Evolutionary conservation across 2,797 vertebrate species (phyloP).

Genomic region (Pseudocheirus occidentalis): DNA sequence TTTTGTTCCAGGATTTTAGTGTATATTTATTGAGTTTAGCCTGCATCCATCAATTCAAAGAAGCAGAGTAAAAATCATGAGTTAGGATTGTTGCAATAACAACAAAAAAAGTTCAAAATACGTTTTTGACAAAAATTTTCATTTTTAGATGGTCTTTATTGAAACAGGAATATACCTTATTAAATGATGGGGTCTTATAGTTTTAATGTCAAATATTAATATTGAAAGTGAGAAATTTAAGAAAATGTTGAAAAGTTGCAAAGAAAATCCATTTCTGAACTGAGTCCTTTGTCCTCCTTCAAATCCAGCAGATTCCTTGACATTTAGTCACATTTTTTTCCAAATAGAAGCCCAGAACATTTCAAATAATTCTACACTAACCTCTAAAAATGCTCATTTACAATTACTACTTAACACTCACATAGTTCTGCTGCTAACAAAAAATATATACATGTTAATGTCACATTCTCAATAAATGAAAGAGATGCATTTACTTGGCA

Average conservation of each 20-base stretch:
- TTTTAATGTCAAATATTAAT: constrained; percentile 3
- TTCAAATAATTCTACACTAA: background rate
- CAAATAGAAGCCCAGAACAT: background rate
- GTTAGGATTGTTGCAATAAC: background rate
- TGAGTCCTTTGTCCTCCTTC: background rate
- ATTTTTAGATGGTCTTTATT: background rate
- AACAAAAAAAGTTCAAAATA: background rate
- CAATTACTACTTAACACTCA: background rate
- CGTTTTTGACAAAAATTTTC: background rate
- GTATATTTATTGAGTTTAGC: background rate
- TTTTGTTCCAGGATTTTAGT: constrained; percentile 23
- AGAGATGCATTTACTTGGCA: background rate
- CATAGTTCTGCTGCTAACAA: constrained; percentile 15
- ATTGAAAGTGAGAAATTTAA: constrained; percentile 18
- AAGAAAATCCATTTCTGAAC: background rate
- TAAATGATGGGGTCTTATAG: background rate
- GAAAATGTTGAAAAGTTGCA: background rate
- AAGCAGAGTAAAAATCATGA: background rate
- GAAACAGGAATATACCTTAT: background rate
- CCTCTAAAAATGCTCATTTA: background rate
- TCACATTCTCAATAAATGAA: background rate
- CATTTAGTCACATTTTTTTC: background rate
- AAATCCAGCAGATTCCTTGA: background rate
- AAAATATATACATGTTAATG: constrained; percentile 11
- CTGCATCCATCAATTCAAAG: background rate